Conservation (phyloP, 2,113 vertebrate species). For the Dicaeum eximium region DNA sequence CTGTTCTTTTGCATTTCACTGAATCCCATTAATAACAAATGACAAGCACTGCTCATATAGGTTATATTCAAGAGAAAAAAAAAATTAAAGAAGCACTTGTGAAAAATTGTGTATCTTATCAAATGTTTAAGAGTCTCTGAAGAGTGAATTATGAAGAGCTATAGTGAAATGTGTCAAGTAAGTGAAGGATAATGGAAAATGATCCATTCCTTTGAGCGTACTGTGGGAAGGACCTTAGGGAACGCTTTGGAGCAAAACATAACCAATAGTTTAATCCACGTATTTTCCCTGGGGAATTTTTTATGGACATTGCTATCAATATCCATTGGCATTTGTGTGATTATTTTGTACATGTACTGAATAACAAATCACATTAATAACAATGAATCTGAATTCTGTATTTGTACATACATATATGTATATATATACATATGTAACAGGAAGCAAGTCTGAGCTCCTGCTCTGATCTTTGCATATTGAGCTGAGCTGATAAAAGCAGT, state of each 20-base stretch:
- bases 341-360: neutral
- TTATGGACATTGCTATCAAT: neutral
- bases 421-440: neutral
- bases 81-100: neutral
- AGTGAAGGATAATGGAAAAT: neutral
- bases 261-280: neutral
- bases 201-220: neutral
- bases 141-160: neutral
- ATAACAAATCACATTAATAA: neutral
- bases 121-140: neutral
- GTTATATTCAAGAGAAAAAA: neutral
- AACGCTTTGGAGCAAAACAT: neutral
- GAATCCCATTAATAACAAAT: neutral
- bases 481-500: neutral
- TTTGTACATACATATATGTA: neutral
- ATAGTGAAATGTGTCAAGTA: neutral
- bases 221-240: neutral
- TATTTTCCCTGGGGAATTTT: neutral
- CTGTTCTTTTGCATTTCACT: neutral
- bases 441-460: neutral
- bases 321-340: neutral
- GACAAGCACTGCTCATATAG: neutral
- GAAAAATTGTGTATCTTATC: neutral
- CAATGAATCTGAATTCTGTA: neutral
- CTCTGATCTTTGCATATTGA: neutral